These are phyloP conservation scores for Drosophila sproati DNA, from an alignment of 1,140 invertebrate species.

Conservation along the genomic window DNA sequence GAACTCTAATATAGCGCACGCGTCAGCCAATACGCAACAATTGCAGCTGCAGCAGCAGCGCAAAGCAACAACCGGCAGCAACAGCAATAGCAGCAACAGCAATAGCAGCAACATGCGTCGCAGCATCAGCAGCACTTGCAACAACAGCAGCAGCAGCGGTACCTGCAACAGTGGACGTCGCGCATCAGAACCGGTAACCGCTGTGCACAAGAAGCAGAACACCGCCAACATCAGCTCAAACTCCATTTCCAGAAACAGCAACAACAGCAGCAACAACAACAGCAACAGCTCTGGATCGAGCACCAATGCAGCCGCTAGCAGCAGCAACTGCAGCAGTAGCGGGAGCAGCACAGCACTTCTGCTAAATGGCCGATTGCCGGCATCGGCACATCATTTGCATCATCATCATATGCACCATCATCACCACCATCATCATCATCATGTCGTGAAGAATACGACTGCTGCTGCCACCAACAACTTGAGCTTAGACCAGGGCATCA, in stretches of 20 bases:
- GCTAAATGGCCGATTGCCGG: slow-evolving; percentile 39
- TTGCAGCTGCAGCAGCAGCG: slow-evolving; percentile 16
- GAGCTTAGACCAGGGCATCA: slow-evolving; percentile 83
- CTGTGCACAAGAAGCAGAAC: slow-evolving; percentile 71
- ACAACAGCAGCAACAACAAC: slow-evolving; percentile 27
- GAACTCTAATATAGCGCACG: background rate
- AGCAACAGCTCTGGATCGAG: slow-evolving; percentile 41
- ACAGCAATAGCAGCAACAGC: slow-evolving; percentile 27
- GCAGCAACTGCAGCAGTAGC: slow-evolving; percentile 14
- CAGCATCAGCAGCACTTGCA: slow-evolving; percentile 36
- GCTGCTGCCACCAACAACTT: slow-evolving; percentile 75
- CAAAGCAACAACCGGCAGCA: slow-evolving; percentile 52
- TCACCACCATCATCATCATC: slow-evolving; percentile 71
- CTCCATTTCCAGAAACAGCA: slow-evolving; percentile 32
- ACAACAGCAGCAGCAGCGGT: slow-evolving; percentile 24
- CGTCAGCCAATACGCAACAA: slow-evolving; percentile 24
- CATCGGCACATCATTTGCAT: slow-evolving; percentile 60
- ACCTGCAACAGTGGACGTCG: slow-evolving; percentile 79
- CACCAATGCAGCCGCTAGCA: slow-evolving; percentile 21
- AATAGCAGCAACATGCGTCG: slow-evolving; percentile 38
- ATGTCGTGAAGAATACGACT: slow-evolving; percentile 72
- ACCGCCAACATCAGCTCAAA: slow-evolving; percentile 26
- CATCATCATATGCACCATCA: slow-evolving; percentile 75
- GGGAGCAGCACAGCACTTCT: slow-evolving; percentile 31
- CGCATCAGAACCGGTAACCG: slow-evolving; percentile 65